Percentiles rank a stretch among this genome's conserved stretches.
Conservation (phyloP, 2,113 vertebrate genomes). For the Charina bottae region DNA sequence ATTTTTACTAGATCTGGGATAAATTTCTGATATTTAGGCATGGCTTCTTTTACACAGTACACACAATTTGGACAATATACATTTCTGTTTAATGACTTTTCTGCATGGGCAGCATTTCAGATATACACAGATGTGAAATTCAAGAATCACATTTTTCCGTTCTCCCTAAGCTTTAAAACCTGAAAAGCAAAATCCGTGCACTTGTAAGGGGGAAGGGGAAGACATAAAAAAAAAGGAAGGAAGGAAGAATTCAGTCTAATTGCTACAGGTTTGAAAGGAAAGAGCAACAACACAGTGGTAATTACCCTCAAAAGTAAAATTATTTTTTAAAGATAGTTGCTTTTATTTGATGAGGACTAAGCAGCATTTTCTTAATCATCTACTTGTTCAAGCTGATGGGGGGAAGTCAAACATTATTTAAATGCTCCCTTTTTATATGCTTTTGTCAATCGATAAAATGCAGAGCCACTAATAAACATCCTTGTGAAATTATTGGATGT, state of each 20-base stretch:
- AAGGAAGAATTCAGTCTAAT: background rate
- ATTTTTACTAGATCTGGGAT: background rate
- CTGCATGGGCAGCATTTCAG: background rate
- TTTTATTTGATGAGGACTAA: constrained; percentile 1
- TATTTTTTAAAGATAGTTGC: background rate
- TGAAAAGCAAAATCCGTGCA: background rate
- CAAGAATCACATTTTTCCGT: background rate
- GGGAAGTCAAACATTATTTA: background rate
- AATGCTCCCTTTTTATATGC: background rate
- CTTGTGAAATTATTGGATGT: background rate
- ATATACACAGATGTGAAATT: background rate
- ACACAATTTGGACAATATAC: background rate
- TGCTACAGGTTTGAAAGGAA: background rate
- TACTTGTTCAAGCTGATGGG: background rate
- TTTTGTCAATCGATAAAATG: background rate
- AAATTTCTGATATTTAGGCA: background rate
- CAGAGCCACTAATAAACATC: background rate
- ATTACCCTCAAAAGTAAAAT: background rate
- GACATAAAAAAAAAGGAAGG: too few species aligned
- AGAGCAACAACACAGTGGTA: background rate
- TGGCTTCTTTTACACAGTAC: background rate
- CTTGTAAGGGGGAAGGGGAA: background rate
- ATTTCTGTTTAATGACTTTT: background rate
- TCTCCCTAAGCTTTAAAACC: background rate
- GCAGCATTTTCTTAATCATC: background rate